Conservation (phyloP, 2,888 invertebrate species). For the Podabrus alpinus region DNA sequence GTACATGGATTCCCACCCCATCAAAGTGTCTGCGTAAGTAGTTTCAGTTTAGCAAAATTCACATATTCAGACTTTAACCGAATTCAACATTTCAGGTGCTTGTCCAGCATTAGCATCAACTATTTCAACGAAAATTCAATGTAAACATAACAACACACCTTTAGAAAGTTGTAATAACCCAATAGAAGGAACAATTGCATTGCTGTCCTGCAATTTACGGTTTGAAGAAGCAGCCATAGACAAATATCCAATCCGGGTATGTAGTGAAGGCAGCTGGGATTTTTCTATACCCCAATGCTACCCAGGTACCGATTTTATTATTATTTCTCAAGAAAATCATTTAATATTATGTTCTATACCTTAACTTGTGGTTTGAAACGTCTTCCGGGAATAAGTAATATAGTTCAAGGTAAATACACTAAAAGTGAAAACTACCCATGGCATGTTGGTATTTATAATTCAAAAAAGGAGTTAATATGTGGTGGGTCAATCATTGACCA, state of each 20-base stretch:
- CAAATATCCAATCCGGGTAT: background rate
- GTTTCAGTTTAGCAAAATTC: background rate
- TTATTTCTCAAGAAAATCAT: background rate
- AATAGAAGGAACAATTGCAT: background rate
- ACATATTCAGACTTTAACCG: too few species aligned
- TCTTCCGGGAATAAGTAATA: slow-evolving; percentile 31
- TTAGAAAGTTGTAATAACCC: background rate
- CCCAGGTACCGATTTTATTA: background rate
- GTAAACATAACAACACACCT: background rate
- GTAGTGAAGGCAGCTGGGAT: background rate
- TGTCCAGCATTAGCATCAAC: background rate
- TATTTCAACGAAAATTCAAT: background rate
- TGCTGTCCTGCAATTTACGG: background rate
- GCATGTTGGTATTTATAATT: slow-evolving; percentile 44
- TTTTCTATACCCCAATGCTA: background rate
- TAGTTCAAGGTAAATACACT: slow-evolving; percentile 11
- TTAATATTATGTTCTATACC: too few species aligned
- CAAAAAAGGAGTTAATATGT: slow-evolving; percentile 37
- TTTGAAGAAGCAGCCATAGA: background rate
- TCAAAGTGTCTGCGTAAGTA: background rate
- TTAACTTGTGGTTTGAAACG: slow-evolving; percentile 47
- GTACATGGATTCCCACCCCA: background rate
- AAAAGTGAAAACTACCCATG: slow-evolving; percentile 38
- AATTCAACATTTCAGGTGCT: background rate
- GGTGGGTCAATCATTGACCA: slow-evolving; percentile 46